Evolutionary conservation across 2,797 vertebrate genomes (phyloP).

Genomic region (Sebastes minor): DNA sequence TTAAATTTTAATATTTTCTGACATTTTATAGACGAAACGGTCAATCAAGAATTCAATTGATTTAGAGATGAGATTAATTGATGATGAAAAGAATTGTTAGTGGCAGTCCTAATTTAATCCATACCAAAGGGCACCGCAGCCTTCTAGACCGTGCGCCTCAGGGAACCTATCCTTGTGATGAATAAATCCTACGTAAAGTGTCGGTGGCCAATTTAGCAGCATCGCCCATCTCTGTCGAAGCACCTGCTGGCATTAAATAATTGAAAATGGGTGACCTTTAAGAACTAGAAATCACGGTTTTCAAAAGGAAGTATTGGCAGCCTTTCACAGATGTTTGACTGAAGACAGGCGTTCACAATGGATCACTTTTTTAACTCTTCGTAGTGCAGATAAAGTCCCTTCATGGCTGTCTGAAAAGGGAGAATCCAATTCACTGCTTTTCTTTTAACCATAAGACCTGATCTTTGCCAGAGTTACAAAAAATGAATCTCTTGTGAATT

Average conservation of each 20-base stretch:
- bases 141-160: not conserved
- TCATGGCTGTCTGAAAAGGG: not conserved
- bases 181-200: not conserved
- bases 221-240: not conserved
- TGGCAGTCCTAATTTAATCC: not conserved
- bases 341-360: not conserved
- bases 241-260: conserved; percentile 3
- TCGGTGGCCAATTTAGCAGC: not conserved
- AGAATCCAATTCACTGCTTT: not conserved
- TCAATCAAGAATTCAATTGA: not conserved
- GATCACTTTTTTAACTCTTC: not conserved
- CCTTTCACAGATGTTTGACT: conserved; percentile 17
- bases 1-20: not conserved
- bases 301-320: conserved; percentile 6
- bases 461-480: not conserved
- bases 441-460: not conserved
- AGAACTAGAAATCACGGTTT: conserved; percentile 1
- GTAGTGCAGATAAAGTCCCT: not conserved
- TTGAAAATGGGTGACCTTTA: conserved; percentile 8
- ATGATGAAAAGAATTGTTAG: not conserved
- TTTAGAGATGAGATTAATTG: not conserved
- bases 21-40: not conserved
- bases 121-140: not conserved
- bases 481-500: not conserved
- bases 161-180: not conserved